phyloP scores from a whole-genome alignment of 1,140 invertebrate species.

The Eciton burchellii region DNA sequence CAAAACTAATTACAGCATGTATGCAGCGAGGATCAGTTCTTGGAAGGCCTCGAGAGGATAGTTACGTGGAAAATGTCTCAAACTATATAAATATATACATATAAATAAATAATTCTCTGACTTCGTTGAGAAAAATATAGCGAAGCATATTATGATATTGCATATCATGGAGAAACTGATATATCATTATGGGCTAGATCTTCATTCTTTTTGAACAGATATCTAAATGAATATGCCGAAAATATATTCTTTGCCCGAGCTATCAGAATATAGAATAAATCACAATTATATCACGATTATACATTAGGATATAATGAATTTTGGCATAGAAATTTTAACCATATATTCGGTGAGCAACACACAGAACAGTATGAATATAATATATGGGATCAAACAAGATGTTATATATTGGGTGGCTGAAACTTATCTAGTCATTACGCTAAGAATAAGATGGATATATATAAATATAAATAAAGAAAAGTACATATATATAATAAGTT shows the following conservation, averaged over 20 bases:
- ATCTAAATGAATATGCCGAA: slow-evolving; percentile 50
- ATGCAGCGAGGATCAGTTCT: background rate
- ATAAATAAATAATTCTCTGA: slow-evolving; percentile 44
- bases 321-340: slow-evolving; percentile 82
- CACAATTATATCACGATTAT: slow-evolving; percentile 56
- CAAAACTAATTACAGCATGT: background rate
- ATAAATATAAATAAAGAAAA: slow-evolving; percentile 63
- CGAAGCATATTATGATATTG: slow-evolving; percentile 63
- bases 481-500: slow-evolving; percentile 66
- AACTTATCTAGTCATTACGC: slow-evolving; percentile 84
- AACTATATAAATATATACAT: slow-evolving; percentile 46
- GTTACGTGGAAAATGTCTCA: slow-evolving; percentile 52
- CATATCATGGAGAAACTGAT: slow-evolving; percentile 64
- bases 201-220: slow-evolving; percentile 53
- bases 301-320: slow-evolving; percentile 73
- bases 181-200: slow-evolving; percentile 55
- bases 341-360: slow-evolving; percentile 78
- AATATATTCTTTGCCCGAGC: slow-evolving; percentile 41
- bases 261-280: slow-evolving; percentile 40
- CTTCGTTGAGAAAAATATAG: slow-evolving; percentile 39
- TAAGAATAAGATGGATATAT: slow-evolving; percentile 75
- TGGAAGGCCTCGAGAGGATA: slow-evolving; percentile 28
- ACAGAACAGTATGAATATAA: slow-evolving; percentile 76
- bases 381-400: slow-evolving; percentile 83
- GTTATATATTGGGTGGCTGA: slow-evolving; percentile 81